Evolutionary conservation across 2,113 vertebrate genomes (phyloP), one percentile per base, ranked within the genome.

Genomic region (Tetrao urogallus): DNA sequence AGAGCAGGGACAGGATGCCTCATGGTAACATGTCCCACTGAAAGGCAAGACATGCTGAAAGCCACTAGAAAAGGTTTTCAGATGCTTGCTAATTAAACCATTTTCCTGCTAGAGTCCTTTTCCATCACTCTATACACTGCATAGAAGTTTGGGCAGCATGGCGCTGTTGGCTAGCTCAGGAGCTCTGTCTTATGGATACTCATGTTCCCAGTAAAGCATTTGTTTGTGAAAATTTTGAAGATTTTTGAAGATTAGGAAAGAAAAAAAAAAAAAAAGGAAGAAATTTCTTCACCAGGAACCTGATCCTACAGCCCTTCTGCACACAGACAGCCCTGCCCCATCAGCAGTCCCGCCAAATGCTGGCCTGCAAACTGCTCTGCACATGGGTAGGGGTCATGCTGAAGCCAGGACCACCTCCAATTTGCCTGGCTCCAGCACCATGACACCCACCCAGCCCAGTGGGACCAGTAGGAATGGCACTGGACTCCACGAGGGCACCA

Each of bases 1-100:
- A 38, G 19, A 93, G 74, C 36, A 40, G 43, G 0, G 0, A 76
- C 71, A 6, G 16, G 56, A 61, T 7, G 64, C 78, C 82, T 54
- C 63, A 10, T 8, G 21, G 60, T 81, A 82, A 82, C 89, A 38
- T 86, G 78, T 89, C 93, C 81, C 94, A 81, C 86, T 40, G 17
- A 70, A 91, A 92, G 47, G 52, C 28, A 47, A 72, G 69, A 50
- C 65, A 38, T 89, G 58, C 54, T 97, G 94, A 60, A 79, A 95
- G 54, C 27, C 5, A 5, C 75, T 86, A 3, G 1, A 18, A 71
- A 74, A 86, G 72, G 58, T 54, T 94, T 94, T 67, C 40, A 83
- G 54, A 19, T 82, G n/a, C 64, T 90, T 79, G 32, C 30, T 58
- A 42, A 74, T 15, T 45, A 73, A 96, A 67, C 19, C 0, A 3